These are phyloP conservation scores for Kryptolebias ocellatus DNA, from an alignment of 2,797 vertebrate genomes.

Conservation along the genomic window DNA sequence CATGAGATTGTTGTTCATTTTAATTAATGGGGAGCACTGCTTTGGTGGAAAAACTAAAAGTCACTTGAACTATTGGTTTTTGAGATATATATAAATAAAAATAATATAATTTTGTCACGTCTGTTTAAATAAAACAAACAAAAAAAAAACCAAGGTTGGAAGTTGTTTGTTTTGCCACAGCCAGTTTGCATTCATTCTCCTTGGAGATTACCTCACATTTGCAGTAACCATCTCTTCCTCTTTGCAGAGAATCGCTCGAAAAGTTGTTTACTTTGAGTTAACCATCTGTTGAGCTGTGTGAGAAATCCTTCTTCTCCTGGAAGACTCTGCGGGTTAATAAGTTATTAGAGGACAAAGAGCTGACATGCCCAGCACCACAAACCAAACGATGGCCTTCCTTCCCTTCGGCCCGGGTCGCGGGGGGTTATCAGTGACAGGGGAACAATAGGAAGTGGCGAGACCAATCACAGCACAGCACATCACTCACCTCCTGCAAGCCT, in stretches of 20 bases:
- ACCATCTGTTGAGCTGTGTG: constrained; percentile 72
- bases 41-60: no score
- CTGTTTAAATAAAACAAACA: no score
- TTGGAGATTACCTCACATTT: background rate
- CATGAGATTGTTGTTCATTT: no score
- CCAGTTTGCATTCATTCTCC: background rate
- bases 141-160: no score
- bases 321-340: constrained; percentile 81
- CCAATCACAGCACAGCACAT: constrained; percentile 60
- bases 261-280: constrained; percentile 80
- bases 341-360: constrained; percentile 81
- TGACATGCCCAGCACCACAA: constrained; percentile 69
- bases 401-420: constrained; percentile 66
- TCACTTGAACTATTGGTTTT: no score
- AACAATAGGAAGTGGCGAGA: constrained; percentile 82
- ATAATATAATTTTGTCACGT: no score
- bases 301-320: constrained; percentile 70
- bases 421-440: constrained; percentile 79
- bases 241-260: constrained; percentile 26
- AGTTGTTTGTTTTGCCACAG: background rate
- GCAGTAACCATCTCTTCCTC: background rate
- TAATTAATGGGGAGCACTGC: no score
- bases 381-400: constrained; percentile 74
- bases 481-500: constrained; percentile 71
- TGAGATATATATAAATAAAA: no score